Base-by-base conservation (phyloP, 2,888 invertebrate species). In the Osmoderma eremita region DNA sequence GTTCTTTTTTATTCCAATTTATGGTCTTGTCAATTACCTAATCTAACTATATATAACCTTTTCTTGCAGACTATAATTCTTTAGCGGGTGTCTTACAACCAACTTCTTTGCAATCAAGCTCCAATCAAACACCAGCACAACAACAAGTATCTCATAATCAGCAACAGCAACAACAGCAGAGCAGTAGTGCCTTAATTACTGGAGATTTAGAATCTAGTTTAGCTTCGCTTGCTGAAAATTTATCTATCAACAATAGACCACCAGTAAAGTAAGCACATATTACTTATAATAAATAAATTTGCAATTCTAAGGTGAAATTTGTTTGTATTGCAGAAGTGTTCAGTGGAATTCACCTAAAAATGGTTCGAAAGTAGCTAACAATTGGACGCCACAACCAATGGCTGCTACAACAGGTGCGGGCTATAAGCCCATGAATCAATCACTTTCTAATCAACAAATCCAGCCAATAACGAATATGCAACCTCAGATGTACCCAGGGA, bases 201-300 rank as follows among this genome's bases (percentile, higher is more conserved):
- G 95, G 95, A 65, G 97, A 97, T 83, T 86, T 98, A 81, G 97
- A 98, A 81, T 93, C 95, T 75, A 96, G 95, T 75, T 88, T 97
- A 69, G 96, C 96, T 70, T 93, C 93, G 73, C 86, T 98, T 76
- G 97, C 97, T 70, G 94, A 97, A 84, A 97, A 97, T 84, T 88
- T 98, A 76, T 88, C 91, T 76, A 94, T 95, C 78, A 93, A 93
- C 84, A 90, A 88, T 73, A 87, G 88, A 38, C 84, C 88, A 56
- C 87, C 86, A 76, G 88, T 86, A 69, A 90, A 93, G 93, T 93
- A 84, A 89, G 91, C 87, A 45, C 42, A n/a, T 2, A 10, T n/a
- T 20, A n/a, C n/a, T 45, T 42, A 66, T 65, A 41, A 36, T 36
- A 36, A 6, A 36, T 36, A 36, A 36, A 42, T 15, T 30, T 3